Evolutionary conservation across 2,797 vertebrate species (phyloP).

Genomic region (Perodicticus potto): DNA sequence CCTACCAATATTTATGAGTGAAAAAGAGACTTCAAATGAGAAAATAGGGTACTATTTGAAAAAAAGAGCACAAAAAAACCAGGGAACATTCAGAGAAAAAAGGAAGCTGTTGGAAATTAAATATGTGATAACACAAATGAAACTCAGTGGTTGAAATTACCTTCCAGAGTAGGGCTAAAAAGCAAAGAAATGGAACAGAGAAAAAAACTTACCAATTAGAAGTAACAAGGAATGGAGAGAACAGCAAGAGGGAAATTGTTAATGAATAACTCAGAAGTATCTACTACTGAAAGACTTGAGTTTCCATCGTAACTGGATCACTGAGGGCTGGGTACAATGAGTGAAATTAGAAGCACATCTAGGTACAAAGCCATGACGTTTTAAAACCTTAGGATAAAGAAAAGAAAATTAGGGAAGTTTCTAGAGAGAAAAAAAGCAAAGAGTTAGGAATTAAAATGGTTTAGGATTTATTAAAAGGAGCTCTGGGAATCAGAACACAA

Average conservation of each 20-base stretch:
- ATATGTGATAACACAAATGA: slow-evolving; percentile 23
- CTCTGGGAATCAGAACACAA: neutral
- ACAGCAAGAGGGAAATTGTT: neutral
- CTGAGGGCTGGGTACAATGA: neutral
- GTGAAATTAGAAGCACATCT: neutral
- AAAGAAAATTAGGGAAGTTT: neutral
- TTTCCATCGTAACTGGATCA: neutral
- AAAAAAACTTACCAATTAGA: neutral
- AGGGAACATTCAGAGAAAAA: neutral
- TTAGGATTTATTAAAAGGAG: neutral
- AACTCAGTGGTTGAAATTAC: slow-evolving; percentile 25
- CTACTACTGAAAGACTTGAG: neutral
- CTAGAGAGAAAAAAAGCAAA: neutral
- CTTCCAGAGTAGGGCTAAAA: neutral
- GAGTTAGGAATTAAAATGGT: neutral
- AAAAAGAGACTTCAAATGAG: neutral
- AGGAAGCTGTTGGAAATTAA: slow-evolving; percentile 53
- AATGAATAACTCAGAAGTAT: neutral
- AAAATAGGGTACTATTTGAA: neutral
- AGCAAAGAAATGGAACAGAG: neutral
- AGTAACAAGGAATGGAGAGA: slow-evolving; percentile 3
- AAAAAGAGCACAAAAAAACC: neutral
- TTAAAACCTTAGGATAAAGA: neutral
- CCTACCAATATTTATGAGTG: neutral
- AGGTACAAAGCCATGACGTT: neutral